Percentiles rank a stretch among this genome's conserved stretches.
Conservation (phyloP, 1,140 invertebrate genomes). For the Macrotrachela quadricornifera region DNA sequence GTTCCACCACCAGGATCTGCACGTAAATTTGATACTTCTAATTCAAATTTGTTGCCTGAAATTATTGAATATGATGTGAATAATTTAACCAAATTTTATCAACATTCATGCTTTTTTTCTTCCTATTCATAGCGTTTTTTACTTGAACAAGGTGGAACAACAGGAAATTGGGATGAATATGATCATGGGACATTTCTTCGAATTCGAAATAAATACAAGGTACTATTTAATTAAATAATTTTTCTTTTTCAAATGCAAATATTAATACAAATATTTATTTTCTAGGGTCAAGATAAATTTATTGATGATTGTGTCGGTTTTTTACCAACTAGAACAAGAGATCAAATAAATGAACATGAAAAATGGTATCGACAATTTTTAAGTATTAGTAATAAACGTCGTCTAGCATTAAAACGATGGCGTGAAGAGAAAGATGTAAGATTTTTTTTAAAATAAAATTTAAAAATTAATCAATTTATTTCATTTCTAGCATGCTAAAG, state of each 20-base stretch:
- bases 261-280: no score
- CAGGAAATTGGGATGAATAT: constrained; percentile 30
- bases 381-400: constrained; percentile 22
- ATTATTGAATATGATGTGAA: constrained; percentile 25
- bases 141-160: constrained; percentile 20
- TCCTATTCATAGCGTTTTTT: constrained; percentile 23
- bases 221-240: constrained; percentile 8
- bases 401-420: constrained; percentile 26
- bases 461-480: neutral
- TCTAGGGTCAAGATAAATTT: constrained; percentile 19
- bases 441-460: neutral
- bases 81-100: neutral
- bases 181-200: constrained; percentile 28
- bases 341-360: constrained; percentile 22
- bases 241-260: no score
- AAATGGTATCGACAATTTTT: constrained; percentile 26
- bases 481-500: neutral
- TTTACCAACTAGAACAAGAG: constrained; percentile 20
- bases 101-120: no score
- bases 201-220: constrained; percentile 22
- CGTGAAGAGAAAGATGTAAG: constrained; percentile 21
- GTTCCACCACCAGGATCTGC: neutral
- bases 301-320: constrained; percentile 17
- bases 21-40: constrained; percentile 13
- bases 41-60: constrained; percentile 22